Conservation (phyloP, 1,140 invertebrate genomes). For the Fopius arisanus region DNA sequence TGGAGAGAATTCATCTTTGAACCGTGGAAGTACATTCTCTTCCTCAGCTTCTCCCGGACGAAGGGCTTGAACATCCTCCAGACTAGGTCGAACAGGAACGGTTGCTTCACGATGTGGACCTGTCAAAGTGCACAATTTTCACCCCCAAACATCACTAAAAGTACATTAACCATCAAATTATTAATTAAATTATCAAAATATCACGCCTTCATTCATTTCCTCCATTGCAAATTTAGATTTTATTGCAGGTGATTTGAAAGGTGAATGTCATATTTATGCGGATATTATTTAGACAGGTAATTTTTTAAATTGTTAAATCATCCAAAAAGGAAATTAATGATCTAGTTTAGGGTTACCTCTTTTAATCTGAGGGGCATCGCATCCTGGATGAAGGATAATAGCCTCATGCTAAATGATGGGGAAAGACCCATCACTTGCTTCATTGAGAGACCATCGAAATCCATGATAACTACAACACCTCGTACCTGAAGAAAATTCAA, state of each 20-base stretch:
- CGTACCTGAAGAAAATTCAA: slow-evolving; percentile 57
- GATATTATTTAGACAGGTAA: no score
- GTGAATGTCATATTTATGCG: no score
- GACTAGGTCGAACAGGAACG: slow-evolving; percentile 87
- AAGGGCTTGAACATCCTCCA: slow-evolving; percentile 90
- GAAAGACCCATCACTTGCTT: slow-evolving; percentile 77
- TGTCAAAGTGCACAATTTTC: slow-evolving; percentile 18
- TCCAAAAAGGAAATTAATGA: no score
- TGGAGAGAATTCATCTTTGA: slow-evolving; percentile 78
- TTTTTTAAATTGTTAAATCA: no score
- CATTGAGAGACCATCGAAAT: slow-evolving; percentile 79
- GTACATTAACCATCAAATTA: no score
- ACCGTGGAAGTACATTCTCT: slow-evolving; percentile 80
- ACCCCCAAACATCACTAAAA: background rate
- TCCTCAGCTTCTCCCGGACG: slow-evolving; percentile 83
- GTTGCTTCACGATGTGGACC: slow-evolving; percentile 89
- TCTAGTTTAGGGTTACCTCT: no score
- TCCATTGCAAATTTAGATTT: no score
- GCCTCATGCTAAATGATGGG: slow-evolving; percentile 75
- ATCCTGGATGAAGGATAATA: slow-evolving; percentile 84
- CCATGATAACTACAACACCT: slow-evolving; percentile 81
- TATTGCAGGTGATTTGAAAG: no score
- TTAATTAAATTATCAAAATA: no score
- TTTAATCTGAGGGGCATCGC: slow-evolving; percentile 89
- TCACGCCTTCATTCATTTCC: no score